Base-by-base conservation (phyloP, 2,888 invertebrate genomes). In the Koerneria pararmatus region DNA sequence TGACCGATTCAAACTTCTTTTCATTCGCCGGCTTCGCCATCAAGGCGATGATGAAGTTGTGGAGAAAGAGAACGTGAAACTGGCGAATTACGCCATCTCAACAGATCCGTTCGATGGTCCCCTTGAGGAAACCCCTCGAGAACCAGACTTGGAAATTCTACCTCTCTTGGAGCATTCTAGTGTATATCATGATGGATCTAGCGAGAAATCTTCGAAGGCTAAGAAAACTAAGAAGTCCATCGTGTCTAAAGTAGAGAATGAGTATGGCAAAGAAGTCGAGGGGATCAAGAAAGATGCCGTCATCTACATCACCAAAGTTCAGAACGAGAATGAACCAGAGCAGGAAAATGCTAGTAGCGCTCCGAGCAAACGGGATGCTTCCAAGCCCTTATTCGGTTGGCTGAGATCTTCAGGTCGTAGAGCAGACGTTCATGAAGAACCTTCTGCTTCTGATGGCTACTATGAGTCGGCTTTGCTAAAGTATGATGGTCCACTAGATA, bases 301-400 rank as follows among this genome's bases (percentile, higher is more conserved):
- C 22, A 27, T 27, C 57, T 57, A 57, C 57, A 57, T 57, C 57
- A 35, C 57, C 57, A 57, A 57, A 22, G 57, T 57, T 32, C 57
- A 32, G 34, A 57, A 31, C 34, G 57, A 57, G 34, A 57, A 29
- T 35, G 57, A 57, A n/a, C n/a, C n/a, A 35, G 57, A 57, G 15
- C 34, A 57, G 19, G 57, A 57, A 29, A 34, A 31, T 29, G 57
- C 34, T 11, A 35, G 29, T 1, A 35, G 24, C 27, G 27, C 6
- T 22, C 6, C 57, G 34, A 11, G 11, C 34, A 29, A 56, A 29
- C 6, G n/a, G 57, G 34, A 57, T 24, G 27, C 57, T 32, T 57
- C 57, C 32, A 57, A 34, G 32, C 58, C 58, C 37, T 41, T 58
- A 37, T 58, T 58, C 58, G 58, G 58, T 24, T 58, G 58, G 58